Evolutionary conservation across 2,888 invertebrate genomes (phyloP).

Genomic region (Andrena fulva): DNA sequence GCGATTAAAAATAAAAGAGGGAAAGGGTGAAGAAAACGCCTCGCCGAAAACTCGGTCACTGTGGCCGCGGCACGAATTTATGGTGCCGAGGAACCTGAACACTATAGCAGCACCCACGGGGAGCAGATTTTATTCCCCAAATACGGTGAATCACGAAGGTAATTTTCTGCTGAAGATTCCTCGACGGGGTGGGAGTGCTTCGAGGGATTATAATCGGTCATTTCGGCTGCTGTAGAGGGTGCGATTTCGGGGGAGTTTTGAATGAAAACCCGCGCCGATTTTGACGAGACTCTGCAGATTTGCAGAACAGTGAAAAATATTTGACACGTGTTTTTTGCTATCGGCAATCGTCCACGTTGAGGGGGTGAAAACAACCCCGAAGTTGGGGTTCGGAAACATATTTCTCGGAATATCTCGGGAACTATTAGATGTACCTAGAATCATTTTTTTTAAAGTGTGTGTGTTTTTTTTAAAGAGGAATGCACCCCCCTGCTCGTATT

Average conservation of each 20-base stretch:
- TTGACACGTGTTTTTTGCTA: too few species aligned
- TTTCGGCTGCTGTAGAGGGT: neutral
- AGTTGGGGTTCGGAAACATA: too few species aligned
- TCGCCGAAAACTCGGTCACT: slow-evolving; percentile 6
- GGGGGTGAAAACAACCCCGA: too few species aligned
- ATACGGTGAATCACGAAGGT: slow-evolving; percentile 5
- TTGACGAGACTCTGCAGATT: too few species aligned
- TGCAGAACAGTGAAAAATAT: too few species aligned
- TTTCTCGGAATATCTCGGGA: too few species aligned
- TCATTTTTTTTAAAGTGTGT: too few species aligned
- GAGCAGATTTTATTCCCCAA: neutral
- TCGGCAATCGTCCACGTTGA: too few species aligned
- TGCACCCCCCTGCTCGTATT: too few species aligned
- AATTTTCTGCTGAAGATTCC: neutral
- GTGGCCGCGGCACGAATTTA: slow-evolving; percentile 23
- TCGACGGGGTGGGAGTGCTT: neutral
- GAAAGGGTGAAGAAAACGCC: neutral
- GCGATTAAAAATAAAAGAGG: neutral
- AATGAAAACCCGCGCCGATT: neutral
- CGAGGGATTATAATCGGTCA: neutral
- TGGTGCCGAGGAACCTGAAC: neutral
- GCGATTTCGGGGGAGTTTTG: too few species aligned
- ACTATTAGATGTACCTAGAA: too few species aligned
- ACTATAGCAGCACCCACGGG: neutral
- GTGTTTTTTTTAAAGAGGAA: too few species aligned